Conservation (phyloP, 2,888 invertebrate genomes). For the Biston betularia region DNA sequence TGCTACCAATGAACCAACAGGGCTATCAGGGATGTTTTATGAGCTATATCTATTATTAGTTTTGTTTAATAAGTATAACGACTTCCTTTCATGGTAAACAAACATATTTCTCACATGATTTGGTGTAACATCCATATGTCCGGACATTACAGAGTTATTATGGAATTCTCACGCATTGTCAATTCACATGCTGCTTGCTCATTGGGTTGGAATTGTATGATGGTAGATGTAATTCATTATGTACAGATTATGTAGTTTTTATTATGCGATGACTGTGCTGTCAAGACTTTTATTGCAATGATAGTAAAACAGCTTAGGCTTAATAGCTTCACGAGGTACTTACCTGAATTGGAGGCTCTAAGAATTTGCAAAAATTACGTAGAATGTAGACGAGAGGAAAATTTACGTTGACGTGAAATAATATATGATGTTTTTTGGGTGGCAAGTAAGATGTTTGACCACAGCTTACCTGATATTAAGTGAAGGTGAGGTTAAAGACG, state of each 20-base stretch:
- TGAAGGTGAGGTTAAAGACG: too few species aligned
- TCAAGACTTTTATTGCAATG: slow-evolving; percentile 19
- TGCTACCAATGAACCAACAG: too few species aligned
- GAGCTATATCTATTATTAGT: slow-evolving; percentile 1
- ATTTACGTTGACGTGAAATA: too few species aligned
- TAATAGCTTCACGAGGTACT: background rate
- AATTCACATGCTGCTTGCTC: slow-evolving; percentile 51
- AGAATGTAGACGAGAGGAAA: too few species aligned
- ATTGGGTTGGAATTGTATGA: slow-evolving; percentile 58
- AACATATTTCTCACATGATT: slow-evolving; percentile 64
- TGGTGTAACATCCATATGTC: slow-evolving; percentile 52
- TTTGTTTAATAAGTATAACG: slow-evolving; percentile 39
- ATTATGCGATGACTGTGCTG: slow-evolving; percentile 26
- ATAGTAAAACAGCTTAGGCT: slow-evolving; percentile 1
- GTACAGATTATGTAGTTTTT: slow-evolving; percentile 42
- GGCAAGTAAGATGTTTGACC: too few species aligned
- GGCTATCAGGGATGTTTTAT: too few species aligned
- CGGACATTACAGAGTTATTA: slow-evolving; percentile 53
- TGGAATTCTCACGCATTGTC: slow-evolving; percentile 49
- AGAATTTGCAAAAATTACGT: too few species aligned
- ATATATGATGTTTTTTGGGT: too few species aligned
- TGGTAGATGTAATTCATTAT: slow-evolving; percentile 50
- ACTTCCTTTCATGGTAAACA: slow-evolving; percentile 52
- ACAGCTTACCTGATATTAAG: too few species aligned
- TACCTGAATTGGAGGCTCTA: background rate